Percentiles rank a stretch among this genome's conserved stretches.
phyloP scores from a whole-genome alignment of 2,113 vertebrate species.

The Nerophis lumbriciformis region DNA sequence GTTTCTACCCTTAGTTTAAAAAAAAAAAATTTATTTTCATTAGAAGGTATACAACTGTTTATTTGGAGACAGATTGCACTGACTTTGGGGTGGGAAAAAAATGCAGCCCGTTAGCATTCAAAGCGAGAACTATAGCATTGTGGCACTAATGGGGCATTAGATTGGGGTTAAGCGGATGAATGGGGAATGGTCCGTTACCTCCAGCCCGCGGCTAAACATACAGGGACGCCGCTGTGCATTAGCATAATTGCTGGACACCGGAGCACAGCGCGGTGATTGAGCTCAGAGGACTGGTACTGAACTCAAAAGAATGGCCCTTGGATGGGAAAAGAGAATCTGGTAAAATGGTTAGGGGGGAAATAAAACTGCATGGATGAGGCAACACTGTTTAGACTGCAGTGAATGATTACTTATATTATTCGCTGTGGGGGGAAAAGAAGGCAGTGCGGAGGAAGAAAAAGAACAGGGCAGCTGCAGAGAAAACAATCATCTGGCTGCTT shows the following conservation, averaged over 20 bases:
- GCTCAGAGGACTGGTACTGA: conserved; percentile 47
- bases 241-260: conserved; percentile 68
- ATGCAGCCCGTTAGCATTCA: conserved; percentile 47
- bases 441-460: conserved; percentile 13
- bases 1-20: neutral
- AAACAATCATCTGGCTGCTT: conserved; percentile 18
- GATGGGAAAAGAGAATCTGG: conserved; percentile 24
- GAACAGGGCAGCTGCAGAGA: conserved; percentile 18
- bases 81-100: conserved; percentile 43
- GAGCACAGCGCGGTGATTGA: conserved; percentile 49
- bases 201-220: conserved; percentile 49
- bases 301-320: conserved; percentile 37
- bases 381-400: conserved; percentile 4
- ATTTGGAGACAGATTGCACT: conserved; percentile 29
- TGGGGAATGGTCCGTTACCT: conserved; percentile 57
- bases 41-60: too few species aligned
- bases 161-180: conserved; percentile 71
- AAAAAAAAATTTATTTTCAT: neutral
- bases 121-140: conserved; percentile 50
- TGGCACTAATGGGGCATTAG: conserved; percentile 69
- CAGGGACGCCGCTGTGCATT: conserved; percentile 49
- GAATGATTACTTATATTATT: conserved; percentile 14
- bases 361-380: conserved; percentile 8
- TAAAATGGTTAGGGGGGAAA: conserved; percentile 21
- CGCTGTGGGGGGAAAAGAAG: neutral